Base-by-base conservation (phyloP, 1,140 invertebrate species). In the Zaprionus taronus region DNA sequence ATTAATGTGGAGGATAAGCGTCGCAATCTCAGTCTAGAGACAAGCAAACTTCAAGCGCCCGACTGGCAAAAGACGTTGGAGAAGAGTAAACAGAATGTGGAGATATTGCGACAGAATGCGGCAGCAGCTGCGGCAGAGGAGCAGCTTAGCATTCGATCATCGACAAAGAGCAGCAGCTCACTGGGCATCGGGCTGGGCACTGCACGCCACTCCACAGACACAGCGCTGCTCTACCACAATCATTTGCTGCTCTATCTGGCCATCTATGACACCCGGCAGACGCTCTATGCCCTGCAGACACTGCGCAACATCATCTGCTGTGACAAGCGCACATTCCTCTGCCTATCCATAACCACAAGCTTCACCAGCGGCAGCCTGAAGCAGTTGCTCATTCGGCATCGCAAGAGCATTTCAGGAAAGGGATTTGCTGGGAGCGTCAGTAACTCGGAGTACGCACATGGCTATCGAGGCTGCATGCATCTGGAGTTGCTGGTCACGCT, bases 191-290 rank as follows among this genome's bases (percentile, higher is more conserved):
- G 60, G 6, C 47, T 49, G 5, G 58, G 65, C 14, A 38, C 17
- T 14, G 47, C 17, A 11, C 24, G 22, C 15, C n/a, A 47, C n/a
- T 51, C 68, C 0, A 49, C 72, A 5, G 83, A 91, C 24, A 64
- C 79, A 14, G 94, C 97, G 6, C 96, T 97, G 89, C 95, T 96
- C 24, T 95, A 97, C 51, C 97, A 98, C 91, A 96, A 96, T 26
- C 97, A 98, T 91, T 94, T 98, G 90, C 94, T 98, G 20, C 93
- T 98, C 0, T 98, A 98, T 81, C 95, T 95, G 72, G 96, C 96
- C 74, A 95, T 97, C 17, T 97, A 97, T 80, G 97, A 98, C 91
- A 96, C 96, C 0, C 94, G 95, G 38, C 94, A 96, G 79, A 96
- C 96, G 7, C 93, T 97, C 1, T 97, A 98, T 87, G 96, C 96